These are phyloP conservation scores for Chalcis sispes DNA, from an alignment of 2,888 invertebrate species.

Conservation along the genomic window DNA sequence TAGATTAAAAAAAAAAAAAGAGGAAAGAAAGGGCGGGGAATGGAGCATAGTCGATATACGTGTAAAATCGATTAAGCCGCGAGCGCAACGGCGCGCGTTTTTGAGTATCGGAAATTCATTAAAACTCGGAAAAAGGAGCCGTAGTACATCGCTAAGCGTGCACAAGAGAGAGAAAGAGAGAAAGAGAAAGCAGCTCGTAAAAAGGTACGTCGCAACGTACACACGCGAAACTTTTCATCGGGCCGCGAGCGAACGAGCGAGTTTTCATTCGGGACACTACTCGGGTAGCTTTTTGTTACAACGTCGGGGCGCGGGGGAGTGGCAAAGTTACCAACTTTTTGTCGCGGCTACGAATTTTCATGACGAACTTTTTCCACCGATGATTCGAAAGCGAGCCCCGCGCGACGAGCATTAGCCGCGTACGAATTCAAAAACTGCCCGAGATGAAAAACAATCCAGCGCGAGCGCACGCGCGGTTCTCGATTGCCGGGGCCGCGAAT, in stretches of 20 bases:
- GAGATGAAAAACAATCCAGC: background rate
- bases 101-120: constrained; percentile 28
- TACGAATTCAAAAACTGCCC: constrained; percentile 27
- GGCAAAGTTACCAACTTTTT: constrained; percentile 37
- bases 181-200: constrained; percentile 6
- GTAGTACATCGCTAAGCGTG: background rate
- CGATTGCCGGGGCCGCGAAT: constrained; percentile 18
- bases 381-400: background rate
- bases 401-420: background rate
- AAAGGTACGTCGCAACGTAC: constrained; percentile 1
- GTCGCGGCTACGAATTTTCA: constrained; percentile 23
- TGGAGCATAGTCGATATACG: background rate
- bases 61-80: constrained; percentile 6
- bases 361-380: constrained; percentile 16
- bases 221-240: constrained; percentile 4
- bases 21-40: too few relatives aligned
- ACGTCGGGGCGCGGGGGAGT: background rate
- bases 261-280: background rate
- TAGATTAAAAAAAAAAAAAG: too few relatives aligned
- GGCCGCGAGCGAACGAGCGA: background rate
- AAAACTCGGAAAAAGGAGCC: constrained; percentile 10
- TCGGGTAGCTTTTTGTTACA: background rate
- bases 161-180: background rate
- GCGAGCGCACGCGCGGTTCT: background rate
- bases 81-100: background rate